phyloP scores from a whole-genome alignment of 2,113 vertebrate species.

The Lepisosteus osseus region DNA sequence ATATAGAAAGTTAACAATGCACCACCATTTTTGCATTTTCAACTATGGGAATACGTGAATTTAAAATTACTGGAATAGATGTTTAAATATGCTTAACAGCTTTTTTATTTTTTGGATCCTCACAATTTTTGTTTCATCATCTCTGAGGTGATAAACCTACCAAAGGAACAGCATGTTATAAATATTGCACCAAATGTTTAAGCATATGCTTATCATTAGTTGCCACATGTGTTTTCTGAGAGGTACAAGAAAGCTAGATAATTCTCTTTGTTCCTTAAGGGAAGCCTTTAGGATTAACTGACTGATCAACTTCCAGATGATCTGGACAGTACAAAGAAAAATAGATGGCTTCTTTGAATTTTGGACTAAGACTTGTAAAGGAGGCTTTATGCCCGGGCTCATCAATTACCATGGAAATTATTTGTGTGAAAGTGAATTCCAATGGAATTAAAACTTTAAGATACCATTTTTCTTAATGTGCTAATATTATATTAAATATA shows the following conservation, averaged over 20 bases:
- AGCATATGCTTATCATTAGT: slow-evolving; percentile 29
- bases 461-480: no score
- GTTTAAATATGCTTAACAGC: no score
- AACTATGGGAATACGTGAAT: no score
- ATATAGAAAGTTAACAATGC: no score
- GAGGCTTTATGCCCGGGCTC: not conserved
- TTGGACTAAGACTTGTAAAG: slow-evolving; percentile 4
- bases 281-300: slow-evolving; percentile 22
- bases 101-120: no score
- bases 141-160: slow-evolving; percentile 3
- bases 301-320: slow-evolving; percentile 25
- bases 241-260: slow-evolving; percentile 22
- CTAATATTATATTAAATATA: no score
- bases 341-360: not conserved
- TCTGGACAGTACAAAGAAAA: not conserved
- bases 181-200: slow-evolving; percentile 9
- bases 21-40: no score
- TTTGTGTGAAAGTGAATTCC: not conserved
- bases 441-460: not conserved
- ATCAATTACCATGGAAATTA: not conserved
- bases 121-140: not conserved
- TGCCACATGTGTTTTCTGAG: slow-evolving; percentile 23
- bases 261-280: slow-evolving; percentile 24
- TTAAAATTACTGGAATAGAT: no score
- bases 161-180: slow-evolving; percentile 11